Base-by-base conservation (phyloP, 2,797 vertebrate species). In the Myotis pilosus region DNA sequence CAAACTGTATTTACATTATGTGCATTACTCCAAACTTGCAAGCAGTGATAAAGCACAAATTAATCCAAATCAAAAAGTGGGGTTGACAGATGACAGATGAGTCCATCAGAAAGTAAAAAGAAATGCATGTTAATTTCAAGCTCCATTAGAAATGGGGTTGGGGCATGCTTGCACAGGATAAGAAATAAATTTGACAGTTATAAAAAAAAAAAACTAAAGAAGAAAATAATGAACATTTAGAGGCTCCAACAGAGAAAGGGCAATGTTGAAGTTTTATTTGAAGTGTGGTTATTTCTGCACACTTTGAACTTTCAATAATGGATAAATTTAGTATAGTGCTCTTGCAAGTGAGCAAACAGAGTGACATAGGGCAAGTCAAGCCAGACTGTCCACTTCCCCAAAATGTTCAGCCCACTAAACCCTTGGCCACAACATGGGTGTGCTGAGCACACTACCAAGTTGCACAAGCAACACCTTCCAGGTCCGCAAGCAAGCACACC, bases 81-180 rank as follows among this genome's bases (percentile, higher is more conserved):
- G 28, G 17, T 5, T 96, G 81, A 96, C 33, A 82, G 60, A 95
- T 89, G 85, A 72, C 41, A 47, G 11, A 60, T 30, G 60, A 92
- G 49, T 76, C 62, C 79, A 92, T 64, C 94, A 96, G 93, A 90
- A 93, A 96, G 16, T 85, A 95, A 97, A 90, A 7, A 92, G 87
- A 96, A 97, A 92, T 57, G 8, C 33, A 93, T 94, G 69, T 41
- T 97, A 91, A 97, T 95, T 97, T 96, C 93, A 96, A 95, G 94
- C 74, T 96, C 85, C 90, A 93, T 92, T 97, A 95, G 95, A 96
- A 96, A 91, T 62, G 28, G 53, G 33, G 51, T 62, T 79, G 57
- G 66, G 25, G 12, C 44, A 85, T 57, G 75, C 68, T 78, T 84
- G 17, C 36, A 84, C n/a, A 87, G 64, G 41, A 69, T 17, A 90